A percentile compares a stretch with the other conserved stretches of the same genome.
Evolutionary conservation across 1,140 invertebrate genomes (phyloP).

Genomic region (Eubasilissa regina): DNA sequence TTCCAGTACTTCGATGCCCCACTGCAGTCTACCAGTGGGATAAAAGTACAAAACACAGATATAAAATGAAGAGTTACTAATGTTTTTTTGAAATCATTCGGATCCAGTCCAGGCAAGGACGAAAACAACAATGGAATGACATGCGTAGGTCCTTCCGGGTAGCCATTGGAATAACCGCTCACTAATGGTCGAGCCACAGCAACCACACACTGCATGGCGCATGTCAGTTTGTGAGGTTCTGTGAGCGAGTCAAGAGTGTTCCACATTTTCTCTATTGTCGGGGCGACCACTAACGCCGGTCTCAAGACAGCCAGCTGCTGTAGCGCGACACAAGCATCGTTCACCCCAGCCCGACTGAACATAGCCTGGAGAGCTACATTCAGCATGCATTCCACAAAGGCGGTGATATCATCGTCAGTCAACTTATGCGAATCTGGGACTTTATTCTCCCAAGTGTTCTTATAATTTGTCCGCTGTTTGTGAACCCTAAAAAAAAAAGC

Average conservation of each 20-base stretch:
- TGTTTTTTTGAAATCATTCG: constrained; percentile 91
- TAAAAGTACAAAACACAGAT: constrained; percentile 81
- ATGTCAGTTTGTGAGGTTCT: constrained; percentile 89
- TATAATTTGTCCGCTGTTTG: constrained; percentile 66
- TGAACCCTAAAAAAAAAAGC: constrained; percentile 63
- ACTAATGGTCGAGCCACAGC: constrained; percentile 81
- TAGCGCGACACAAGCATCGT: constrained; percentile 79
- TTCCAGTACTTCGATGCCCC: constrained; percentile 76
- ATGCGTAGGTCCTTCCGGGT: constrained; percentile 84
- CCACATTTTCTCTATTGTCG: constrained; percentile 85
- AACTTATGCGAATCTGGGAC: constrained; percentile 81
- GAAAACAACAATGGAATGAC: constrained; percentile 86
- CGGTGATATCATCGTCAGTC: constrained; percentile 86
- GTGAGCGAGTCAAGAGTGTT: constrained; percentile 87
- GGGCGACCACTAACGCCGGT: constrained; percentile 88
- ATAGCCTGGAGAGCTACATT: constrained; percentile 82
- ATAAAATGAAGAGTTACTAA: constrained; percentile 87
- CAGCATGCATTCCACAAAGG: constrained; percentile 84
- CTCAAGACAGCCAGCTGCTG: constrained; percentile 84
- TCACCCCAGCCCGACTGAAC: constrained; percentile 81
- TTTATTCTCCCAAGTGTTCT: constrained; percentile 78
- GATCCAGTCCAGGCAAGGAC: constrained; percentile 90
- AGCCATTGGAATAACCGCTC: constrained; percentile 76
- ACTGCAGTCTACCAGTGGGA: constrained; percentile 90
- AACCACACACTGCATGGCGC: constrained; percentile 84